These are phyloP conservation scores for Morinoia aosen DNA, from an alignment of 2,888 invertebrate species.

Conservation along the genomic window DNA sequence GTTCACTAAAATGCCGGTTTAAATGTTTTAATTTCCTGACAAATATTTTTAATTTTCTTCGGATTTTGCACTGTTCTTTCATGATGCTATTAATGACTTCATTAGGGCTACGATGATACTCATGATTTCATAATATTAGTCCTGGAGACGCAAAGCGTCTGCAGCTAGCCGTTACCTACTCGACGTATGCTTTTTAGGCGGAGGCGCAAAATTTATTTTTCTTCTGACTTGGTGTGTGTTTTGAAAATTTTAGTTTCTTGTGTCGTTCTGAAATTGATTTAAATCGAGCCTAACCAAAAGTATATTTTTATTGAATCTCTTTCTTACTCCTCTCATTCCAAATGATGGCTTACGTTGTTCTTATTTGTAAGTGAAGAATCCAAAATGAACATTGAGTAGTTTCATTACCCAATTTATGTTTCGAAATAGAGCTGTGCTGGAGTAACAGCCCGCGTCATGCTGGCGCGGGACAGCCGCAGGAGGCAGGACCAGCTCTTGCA, in stretches of 20 bases:
- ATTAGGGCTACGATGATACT: neutral
- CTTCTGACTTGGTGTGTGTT: neutral
- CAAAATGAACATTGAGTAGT: neutral
- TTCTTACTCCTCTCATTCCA: neutral
- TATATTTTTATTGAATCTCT: neutral
- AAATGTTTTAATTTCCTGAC: neutral
- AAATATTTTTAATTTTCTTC: neutral
- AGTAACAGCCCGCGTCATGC: neutral
- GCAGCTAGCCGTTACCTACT: too few relatives aligned
- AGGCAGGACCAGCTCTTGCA: slow-evolving; percentile 16
- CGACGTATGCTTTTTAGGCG: neutral
- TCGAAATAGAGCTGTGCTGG: neutral
- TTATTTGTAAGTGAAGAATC: neutral
- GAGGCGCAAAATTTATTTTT: neutral
- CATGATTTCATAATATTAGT: neutral
- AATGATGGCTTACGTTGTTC: neutral
- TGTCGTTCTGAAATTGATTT: too few relatives aligned
- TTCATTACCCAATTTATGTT: neutral
- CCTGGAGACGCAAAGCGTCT: too few relatives aligned
- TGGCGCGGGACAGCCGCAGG: neutral
- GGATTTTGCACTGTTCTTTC: neutral
- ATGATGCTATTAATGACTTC: neutral
- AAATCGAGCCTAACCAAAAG: neutral
- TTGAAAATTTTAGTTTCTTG: neutral
- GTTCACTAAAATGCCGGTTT: neutral